Base-by-base conservation (phyloP, 2,888 invertebrate species). In the Plutella xylostella region DNA sequence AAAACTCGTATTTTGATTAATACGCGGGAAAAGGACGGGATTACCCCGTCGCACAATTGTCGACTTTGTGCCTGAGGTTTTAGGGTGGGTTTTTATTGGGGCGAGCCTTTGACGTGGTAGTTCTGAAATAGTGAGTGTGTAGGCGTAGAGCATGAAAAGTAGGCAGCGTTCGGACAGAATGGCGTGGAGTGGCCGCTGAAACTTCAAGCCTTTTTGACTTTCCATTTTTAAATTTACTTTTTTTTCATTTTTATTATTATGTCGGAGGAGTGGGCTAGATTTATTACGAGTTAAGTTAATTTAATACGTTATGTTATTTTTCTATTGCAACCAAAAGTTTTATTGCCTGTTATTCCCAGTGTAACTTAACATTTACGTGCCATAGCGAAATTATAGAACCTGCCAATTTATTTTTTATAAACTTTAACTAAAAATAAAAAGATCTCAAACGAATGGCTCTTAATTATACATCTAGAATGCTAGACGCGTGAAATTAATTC, bases 111-210 rank as follows among this genome's bases (percentile, higher is more conserved):
- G 28, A 43, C 25, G 37, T 37, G 65, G 64, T 60, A 63, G 69
- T 65, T 67, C 76, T 80, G 75, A 80, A 80, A 80, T 80, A 78
- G 72, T 77, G 63, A 68, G 70, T 69, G 72, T 74, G 79, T 79
- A 83, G 82, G 83, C 82, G 82, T 82, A 74, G 66, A 65, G 73
- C 68, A 77, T 80, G 79, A 80, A 82, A 80, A 82, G 82, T 80
- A 80, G 82, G 82, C 77, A 79, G 77, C 68, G 71, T 68, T 70
- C 61, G 78, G 64, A 78, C 72, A 50, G 60, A 56, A 65, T 73
- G 68, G 78, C 80, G 78, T 68, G 72, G 73, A 54, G 52, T 45
- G 51, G 51, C 48, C 28, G 6, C 19, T 39, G 14, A 25, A 39
- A 14, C 12, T 18, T 37, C 19, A 37, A 39, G 48, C 45, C 48